A percentile compares a stretch with the other conserved stretches of the same genome.
These are phyloP conservation scores for Mantis religiosa DNA, from an alignment of 2,888 invertebrate species.

Conservation along the genomic window DNA sequence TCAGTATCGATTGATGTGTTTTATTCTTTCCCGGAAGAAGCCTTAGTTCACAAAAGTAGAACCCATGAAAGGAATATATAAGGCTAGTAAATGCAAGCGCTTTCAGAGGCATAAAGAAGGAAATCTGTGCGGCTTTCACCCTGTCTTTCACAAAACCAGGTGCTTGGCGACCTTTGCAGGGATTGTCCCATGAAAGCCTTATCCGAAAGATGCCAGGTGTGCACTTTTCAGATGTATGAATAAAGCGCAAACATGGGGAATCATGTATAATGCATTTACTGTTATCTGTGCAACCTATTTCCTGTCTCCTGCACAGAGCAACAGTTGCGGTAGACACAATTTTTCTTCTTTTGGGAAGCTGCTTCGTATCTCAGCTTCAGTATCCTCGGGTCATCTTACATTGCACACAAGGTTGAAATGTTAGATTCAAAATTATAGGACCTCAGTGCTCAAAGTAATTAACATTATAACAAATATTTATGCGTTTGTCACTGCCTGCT, in stretches of 20 bases:
- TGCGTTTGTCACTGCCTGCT: no score
- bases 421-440: no score
- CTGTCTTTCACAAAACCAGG: neutral
- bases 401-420: no score
- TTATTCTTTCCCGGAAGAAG: neutral
- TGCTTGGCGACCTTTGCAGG: neutral
- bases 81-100: neutral
- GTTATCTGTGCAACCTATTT: neutral
- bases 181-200: neutral
- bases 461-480: no score
- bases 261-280: neutral
- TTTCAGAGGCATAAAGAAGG: neutral
- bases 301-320: neutral
- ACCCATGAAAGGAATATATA: neutral
- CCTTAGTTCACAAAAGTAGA: no score
- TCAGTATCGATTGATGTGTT: neutral
- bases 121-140: neutral
- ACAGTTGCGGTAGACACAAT: neutral
- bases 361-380: no score
- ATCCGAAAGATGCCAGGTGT: neutral
- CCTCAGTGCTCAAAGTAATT: no score
- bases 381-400: no score
- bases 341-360: no score
- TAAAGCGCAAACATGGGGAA: no score
- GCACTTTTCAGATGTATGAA: neutral